Percentiles rank a stretch among this genome's conserved stretches.
Evolutionary conservation across 2,113 vertebrate genomes (phyloP).

Genomic region (Trematocara marginatum): DNA sequence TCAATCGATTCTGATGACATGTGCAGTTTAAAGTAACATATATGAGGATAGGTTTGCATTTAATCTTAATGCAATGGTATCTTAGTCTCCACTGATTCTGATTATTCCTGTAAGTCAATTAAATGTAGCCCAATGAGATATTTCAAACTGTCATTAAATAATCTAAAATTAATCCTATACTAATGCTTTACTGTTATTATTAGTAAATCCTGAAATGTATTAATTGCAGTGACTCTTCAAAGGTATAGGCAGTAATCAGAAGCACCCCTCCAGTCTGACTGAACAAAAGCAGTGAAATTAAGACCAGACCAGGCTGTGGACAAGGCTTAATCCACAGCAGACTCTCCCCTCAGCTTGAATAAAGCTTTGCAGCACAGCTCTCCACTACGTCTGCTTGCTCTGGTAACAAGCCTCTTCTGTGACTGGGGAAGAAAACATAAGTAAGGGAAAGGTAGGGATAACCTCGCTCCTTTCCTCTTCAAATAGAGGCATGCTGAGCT

Average conservation of each 20-base stretch:
- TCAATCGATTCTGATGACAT: neutral
- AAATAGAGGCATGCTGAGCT: conserved; percentile 47
- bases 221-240: conserved; percentile 47
- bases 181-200: conserved; percentile 1
- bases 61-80: neutral
- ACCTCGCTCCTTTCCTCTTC: conserved; percentile 36
- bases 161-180: neutral
- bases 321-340: conserved; percentile 66
- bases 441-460: conserved; percentile 42
- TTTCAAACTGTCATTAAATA: neutral
- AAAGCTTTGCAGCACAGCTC: conserved; percentile 47
- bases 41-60: neutral
- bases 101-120: neutral
- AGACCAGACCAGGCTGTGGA: conserved; percentile 60
- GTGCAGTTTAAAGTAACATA: neutral
- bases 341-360: conserved; percentile 57
- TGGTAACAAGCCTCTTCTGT: conserved; percentile 64
- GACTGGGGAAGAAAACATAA: conserved; percentile 32
- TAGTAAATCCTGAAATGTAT: conserved; percentile 34
- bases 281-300: conserved; percentile 62
- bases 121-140: neutral
- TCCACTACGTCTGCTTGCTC: conserved; percentile 40
- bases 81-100: neutral
- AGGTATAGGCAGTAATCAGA: conserved; percentile 51
- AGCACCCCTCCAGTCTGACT: conserved; percentile 54